Evolutionary conservation across 2,888 invertebrate genomes (phyloP).

Genomic region (Chrysodeixis includens): DNA sequence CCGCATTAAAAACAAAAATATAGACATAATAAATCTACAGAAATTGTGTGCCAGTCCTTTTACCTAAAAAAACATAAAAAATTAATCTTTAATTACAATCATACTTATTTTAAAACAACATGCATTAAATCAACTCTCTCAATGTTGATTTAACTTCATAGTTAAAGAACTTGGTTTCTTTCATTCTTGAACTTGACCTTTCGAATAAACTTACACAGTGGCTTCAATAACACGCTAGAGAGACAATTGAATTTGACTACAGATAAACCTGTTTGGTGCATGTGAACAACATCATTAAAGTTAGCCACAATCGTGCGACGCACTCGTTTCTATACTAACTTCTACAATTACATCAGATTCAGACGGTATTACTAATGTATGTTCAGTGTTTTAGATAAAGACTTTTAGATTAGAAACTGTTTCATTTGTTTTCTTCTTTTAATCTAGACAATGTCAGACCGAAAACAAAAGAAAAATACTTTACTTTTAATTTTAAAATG

Average conservation of each 20-base stretch:
- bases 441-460: too few relatives aligned
- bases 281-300: conserved; percentile 36
- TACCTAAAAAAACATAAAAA: too few relatives aligned
- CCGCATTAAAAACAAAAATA: too few relatives aligned
- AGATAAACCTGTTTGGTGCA: conserved; percentile 39
- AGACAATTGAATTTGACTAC: conserved; percentile 40
- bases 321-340: conserved; percentile 18
- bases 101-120: too few relatives aligned
- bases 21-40: too few relatives aligned
- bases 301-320: background rate
- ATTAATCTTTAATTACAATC: too few relatives aligned
- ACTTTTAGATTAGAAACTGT: background rate
- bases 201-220: background rate
- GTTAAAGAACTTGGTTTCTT: too few relatives aligned
- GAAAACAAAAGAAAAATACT: too few relatives aligned
- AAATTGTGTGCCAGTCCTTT: too few relatives aligned
- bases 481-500: too few relatives aligned
- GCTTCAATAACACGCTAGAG: background rate
- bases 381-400: conserved; percentile 18
- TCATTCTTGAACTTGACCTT: conserved; percentile 16
- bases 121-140: too few relatives aligned
- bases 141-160: too few relatives aligned
- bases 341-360: conserved; percentile 17
- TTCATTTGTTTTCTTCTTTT: conserved; percentile 9
- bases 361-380: conserved; percentile 16